phyloP scores from a whole-genome alignment of 2,888 invertebrate genomes.

The Euzophera pinguis region DNA sequence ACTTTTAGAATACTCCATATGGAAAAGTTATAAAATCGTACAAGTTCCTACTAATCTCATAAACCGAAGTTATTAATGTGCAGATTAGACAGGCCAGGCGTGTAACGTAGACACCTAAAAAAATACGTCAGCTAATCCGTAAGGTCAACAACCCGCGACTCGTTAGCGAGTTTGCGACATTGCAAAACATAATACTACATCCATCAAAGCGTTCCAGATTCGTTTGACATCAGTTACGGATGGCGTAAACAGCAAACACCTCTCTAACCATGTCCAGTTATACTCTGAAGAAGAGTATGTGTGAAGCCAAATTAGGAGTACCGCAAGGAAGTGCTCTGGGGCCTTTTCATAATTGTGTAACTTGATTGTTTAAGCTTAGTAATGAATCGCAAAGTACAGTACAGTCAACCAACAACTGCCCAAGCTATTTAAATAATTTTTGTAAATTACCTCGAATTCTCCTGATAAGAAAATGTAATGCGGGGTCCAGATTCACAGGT shows the following conservation, averaged over 20 bases:
- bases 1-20: neutral
- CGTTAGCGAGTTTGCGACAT: conserved; percentile 15
- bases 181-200: conserved; percentile 18
- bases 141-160: conserved; percentile 18
- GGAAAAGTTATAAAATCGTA: neutral
- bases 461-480: no score
- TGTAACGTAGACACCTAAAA: conserved; percentile 11
- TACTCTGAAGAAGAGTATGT: no score
- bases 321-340: neutral
- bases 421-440: no score
- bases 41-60: conserved; percentile 12
- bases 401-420: no score
- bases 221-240: conserved; percentile 12
- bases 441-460: no score
- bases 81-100: conserved; percentile 4
- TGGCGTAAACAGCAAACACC: neutral
- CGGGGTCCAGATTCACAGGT: no score
- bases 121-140: conserved; percentile 19
- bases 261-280: no score
- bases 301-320: neutral
- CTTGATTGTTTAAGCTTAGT: no score
- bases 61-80: conserved; percentile 12
- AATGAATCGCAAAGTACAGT: no score
- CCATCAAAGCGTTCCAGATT: conserved; percentile 19
- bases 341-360: neutral